phyloP scores from a whole-genome alignment of 2,888 invertebrate species.

The Merodon equestris region DNA sequence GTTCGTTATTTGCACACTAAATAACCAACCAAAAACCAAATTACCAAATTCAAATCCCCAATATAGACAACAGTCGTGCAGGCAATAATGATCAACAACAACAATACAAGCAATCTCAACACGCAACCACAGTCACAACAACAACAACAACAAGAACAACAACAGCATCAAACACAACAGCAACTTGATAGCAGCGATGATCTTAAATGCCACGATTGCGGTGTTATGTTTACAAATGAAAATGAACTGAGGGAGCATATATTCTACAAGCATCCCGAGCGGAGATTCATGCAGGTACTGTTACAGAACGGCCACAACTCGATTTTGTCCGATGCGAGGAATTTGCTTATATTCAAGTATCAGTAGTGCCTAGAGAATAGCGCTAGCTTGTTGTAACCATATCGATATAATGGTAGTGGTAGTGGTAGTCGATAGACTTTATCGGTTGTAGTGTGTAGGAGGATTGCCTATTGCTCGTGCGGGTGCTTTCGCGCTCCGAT shows the following conservation, averaged over 20 bases:
- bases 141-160: constrained; percentile 61
- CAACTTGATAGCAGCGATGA: constrained; percentile 64
- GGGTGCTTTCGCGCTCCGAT: too few species aligned
- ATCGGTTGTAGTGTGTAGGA: not conserved
- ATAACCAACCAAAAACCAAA: constrained; percentile 70
- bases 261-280: constrained; percentile 70
- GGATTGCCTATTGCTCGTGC: not conserved
- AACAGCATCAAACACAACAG: constrained; percentile 58
- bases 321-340: constrained; percentile 62
- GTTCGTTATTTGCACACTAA: constrained; percentile 77
- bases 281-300: constrained; percentile 71
- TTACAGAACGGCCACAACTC: constrained; percentile 62
- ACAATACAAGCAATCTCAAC: constrained; percentile 30
- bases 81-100: constrained; percentile 64
- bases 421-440: not conserved
- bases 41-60: constrained; percentile 60
- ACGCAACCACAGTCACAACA: constrained; percentile 51
- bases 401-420: too few species aligned
- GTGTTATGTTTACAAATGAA: constrained; percentile 69
- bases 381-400: too few species aligned
- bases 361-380: constrained; percentile 32
- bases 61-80: constrained; percentile 66
- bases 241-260: constrained; percentile 70
- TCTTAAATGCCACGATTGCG: constrained; percentile 70
- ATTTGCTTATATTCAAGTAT: constrained; percentile 67